A percentile compares a stretch with the other conserved stretches of the same genome.
phyloP scores from a whole-genome alignment of 2,797 vertebrate genomes.

The Loris lydekkerianus region DNA sequence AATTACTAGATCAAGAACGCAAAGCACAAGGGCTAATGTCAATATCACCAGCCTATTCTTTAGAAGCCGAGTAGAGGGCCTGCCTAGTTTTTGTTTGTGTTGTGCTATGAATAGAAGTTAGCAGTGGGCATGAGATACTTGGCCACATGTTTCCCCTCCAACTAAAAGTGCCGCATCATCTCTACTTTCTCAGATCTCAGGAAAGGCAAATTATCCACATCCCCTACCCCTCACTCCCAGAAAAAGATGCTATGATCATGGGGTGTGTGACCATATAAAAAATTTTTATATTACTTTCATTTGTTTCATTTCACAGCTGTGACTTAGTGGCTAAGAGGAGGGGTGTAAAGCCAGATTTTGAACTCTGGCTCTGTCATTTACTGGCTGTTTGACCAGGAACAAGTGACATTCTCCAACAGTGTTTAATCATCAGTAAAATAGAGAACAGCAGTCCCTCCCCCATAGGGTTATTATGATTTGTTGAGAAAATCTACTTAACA shows the following conservation, averaged over 20 bases:
- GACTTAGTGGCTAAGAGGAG: conserved; percentile 37
- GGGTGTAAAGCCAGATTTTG: not conserved
- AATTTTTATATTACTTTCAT: not conserved
- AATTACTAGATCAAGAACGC: not conserved
- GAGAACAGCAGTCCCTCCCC: not conserved
- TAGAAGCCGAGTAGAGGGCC: conserved; percentile 17
- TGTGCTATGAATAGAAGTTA: not conserved
- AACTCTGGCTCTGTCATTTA: conserved; percentile 1
- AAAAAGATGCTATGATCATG: not conserved
- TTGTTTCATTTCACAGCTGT: conserved; percentile 48
- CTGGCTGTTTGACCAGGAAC: conserved; percentile 18
- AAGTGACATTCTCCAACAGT: conserved; percentile 29
- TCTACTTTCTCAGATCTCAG: not conserved
- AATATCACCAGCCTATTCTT: conserved; percentile 7
- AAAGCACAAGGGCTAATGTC: not conserved
- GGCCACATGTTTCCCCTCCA: not conserved
- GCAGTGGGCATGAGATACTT: not conserved
- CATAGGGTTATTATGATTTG: not conserved
- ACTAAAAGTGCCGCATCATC: not conserved
- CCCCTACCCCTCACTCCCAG: too few species aligned
- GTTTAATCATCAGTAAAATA: conserved; percentile 52
- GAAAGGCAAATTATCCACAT: not conserved
- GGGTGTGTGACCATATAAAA: not conserved
- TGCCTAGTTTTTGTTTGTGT: conserved; percentile 25
- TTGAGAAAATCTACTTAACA: conserved; percentile 46